Base-by-base conservation (phyloP, 2,113 vertebrate genomes). In the Recurvirostra avosetta region DNA sequence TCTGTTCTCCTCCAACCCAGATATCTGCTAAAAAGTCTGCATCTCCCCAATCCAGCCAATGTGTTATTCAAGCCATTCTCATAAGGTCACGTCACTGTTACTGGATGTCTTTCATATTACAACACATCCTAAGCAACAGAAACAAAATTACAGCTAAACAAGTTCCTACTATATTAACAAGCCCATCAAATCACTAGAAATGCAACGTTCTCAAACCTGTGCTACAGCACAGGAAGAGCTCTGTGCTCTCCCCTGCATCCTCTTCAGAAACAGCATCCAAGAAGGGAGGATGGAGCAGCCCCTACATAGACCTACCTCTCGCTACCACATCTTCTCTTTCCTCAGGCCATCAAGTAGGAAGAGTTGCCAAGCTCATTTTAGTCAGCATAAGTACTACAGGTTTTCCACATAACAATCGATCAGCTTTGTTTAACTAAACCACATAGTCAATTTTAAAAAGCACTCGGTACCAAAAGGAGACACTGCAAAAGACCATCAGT, bases 31-130 rank as follows among this genome's bases (percentile, higher is more conserved):
- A 87, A 38, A 65, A 82, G 23, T n/a, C 78, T 70, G 47, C 59
- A 66, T 49, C 59, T 75, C 52, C 43, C 34, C 55, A 55, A 22
- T 26, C 65, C 84, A 95, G 58, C 12, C 38, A 80, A 56, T 50
- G 27, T 32, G 38, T 80, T 77, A 90, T 59, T 93, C 49, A 73
- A 93, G 41, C 23, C 29, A 4, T 71, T 92, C 71, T 77, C 7
- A 0, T 68, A 80, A 80, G 23, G 82, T 92, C 45, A 53, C 7
- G 4, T 74, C 80, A 78, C 70, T 1, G 0, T 53, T 68, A 86
- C 58, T 77, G 85, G 53, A 81, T 91, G 65, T 77, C 38, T 86
- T 89, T 86, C 53, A 38, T 43, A 92, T 81, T 90, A 36, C 55
- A 86, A 90, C 81, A 83, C 23, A 87, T n/a, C 41, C 70, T 49